Evolutionary conservation across 2,113 vertebrate genomes (phyloP).

Genomic region (Ornithorhynchus anatinus): DNA sequence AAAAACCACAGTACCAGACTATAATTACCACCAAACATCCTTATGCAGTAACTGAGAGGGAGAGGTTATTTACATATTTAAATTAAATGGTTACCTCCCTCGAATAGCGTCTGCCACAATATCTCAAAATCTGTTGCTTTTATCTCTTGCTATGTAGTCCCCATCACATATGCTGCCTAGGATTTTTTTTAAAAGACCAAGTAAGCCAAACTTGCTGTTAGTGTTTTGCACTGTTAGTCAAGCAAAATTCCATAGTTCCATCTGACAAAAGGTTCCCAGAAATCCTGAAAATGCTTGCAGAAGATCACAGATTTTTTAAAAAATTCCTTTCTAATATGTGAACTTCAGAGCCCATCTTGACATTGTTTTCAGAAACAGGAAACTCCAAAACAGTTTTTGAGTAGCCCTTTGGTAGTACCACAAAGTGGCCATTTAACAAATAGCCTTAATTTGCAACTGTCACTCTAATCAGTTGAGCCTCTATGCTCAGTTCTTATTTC

Average conservation of each 20-base stretch:
- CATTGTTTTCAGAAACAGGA: background rate
- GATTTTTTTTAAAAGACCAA: constrained; percentile 34
- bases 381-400: background rate
- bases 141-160: constrained; percentile 6
- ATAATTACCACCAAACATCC: constrained; percentile 26
- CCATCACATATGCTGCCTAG: constrained; percentile 24
- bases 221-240: constrained; percentile 27
- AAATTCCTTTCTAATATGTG: background rate
- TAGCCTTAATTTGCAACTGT: background rate
- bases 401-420: background rate
- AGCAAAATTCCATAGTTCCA: constrained; percentile 13
- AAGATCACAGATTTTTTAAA: background rate
- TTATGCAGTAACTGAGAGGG: background rate
- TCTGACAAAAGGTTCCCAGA: constrained; percentile 16
- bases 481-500: background rate
- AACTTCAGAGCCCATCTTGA: constrained; percentile 5
- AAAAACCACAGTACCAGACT: constrained; percentile 5
- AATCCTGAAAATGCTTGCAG: background rate
- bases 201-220: background rate
- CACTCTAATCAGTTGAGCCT: background rate
- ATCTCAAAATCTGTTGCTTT: constrained; percentile 6
- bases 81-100: constrained; percentile 30
- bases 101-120: constrained; percentile 1
- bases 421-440: background rate
- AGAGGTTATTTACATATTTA: constrained; percentile 34